Base-by-base conservation (phyloP, 2,888 invertebrate genomes). In the Aphidius colemani region DNA sequence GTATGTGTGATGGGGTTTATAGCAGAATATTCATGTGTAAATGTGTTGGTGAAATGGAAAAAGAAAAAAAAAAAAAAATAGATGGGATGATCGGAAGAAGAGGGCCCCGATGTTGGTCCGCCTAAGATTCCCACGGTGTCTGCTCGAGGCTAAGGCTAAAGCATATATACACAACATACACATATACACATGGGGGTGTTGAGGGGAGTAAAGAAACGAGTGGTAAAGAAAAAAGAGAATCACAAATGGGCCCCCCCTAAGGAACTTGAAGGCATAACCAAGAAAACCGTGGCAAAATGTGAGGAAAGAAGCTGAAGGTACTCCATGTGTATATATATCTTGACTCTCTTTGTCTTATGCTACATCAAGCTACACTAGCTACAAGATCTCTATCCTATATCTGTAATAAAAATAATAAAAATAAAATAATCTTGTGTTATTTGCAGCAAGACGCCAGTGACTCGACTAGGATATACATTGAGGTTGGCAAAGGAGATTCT, bases 41-140 rank as follows among this genome's bases (percentile, higher is more conserved):
- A 30, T 30, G 30, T 30, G 30, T 30, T 30, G 30, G 30, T 30
- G 3, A 30, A 30, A 30, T 5, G 5, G 30, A 11, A 58, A 59
- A 58, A 56, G 48, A 66, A 62, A 67, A 65, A 59, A 64, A 59
- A 46, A 63, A 66, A 58, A 53, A 67, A 56, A 58, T n/a, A 69
- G 67, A 67, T 60, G 61, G 46, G 60, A 60, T 49, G 59, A 64
- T 64, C 60, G 60, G 69, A 64, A 76, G 75, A 75, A 74, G 74
- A 71, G 74, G 75, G 74, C 76, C 73, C 72, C 67, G 75, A 69
- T 73, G 72, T 69, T 77, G 79, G 78, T 75, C 78, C 78, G 79
- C 78, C 78, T 79, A 77, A 79, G 75, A 75, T 80, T 80, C 80
- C 79, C 80, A 80, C 80, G 80, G 80, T 80, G 77, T 76, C 79